These are phyloP conservation scores for Bolborhynchus lineola DNA, from an alignment of 2,113 vertebrate species.

Conservation along the genomic window DNA sequence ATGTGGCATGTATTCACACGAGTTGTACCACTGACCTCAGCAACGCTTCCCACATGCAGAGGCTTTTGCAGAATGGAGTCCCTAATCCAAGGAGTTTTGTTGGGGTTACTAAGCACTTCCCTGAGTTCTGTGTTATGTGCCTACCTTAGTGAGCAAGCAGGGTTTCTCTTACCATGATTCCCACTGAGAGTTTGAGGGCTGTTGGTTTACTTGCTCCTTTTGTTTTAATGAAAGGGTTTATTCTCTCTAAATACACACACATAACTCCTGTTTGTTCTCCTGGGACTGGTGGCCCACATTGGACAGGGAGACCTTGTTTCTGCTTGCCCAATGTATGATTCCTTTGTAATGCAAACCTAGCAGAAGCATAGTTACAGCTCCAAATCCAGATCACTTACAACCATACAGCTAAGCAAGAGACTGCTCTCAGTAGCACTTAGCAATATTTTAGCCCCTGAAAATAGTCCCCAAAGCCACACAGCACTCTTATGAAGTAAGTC, in stretches of 20 bases:
- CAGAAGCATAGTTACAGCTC: neutral
- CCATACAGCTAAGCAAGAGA: neutral
- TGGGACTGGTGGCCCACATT: neutral
- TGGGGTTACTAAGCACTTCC: neutral
- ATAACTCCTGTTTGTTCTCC: neutral
- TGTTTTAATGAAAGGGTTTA: neutral
- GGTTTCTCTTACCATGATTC: neutral
- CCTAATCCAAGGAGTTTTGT: neutral
- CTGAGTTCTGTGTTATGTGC: accelerated
- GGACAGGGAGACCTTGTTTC: neutral
- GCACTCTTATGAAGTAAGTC: neutral
- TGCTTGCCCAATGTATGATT: neutral
- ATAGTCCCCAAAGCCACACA: neutral
- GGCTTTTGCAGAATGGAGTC: neutral
- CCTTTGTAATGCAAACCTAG: neutral
- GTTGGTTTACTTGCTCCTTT: neutral
- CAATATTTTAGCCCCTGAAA: neutral
- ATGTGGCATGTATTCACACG: neutral
- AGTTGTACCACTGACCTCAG: neutral
- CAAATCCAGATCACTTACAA: neutral
- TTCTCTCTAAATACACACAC: neutral
- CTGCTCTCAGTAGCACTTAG: neutral
- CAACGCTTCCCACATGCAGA: neutral
- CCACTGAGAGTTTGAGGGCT: neutral
- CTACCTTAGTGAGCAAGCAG: neutral